Evolutionary conservation across 2,113 vertebrate species (phyloP).

Genomic region (Arizona elegans): DNA sequence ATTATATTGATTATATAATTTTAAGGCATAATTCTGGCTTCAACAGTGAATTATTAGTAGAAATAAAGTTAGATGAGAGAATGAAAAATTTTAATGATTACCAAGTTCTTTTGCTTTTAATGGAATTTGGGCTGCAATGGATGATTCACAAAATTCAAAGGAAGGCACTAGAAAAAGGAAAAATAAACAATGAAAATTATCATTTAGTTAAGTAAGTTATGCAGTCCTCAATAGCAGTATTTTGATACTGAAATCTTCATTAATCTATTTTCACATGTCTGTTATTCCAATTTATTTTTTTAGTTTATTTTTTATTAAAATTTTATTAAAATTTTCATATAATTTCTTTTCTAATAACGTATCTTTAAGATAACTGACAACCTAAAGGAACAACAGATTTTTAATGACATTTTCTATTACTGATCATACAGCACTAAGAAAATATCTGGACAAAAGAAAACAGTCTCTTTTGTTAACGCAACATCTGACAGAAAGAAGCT

Average conservation of each 20-base stretch:
- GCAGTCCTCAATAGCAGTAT: background rate
- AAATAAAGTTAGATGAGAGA: slow-evolving; percentile 30
- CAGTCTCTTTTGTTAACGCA: background rate
- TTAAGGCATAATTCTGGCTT: slow-evolving; percentile 34
- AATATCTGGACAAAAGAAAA: slow-evolving; percentile 23
- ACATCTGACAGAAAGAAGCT: slow-evolving; percentile 31
- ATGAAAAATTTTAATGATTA: slow-evolving; percentile 64
- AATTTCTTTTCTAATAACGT: background rate
- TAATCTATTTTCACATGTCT: background rate
- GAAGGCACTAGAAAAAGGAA: slow-evolving; percentile 75
- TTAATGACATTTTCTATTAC: background rate
- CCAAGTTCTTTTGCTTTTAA: slow-evolving; percentile 91
- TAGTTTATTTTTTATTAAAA: background rate
- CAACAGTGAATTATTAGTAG: slow-evolving; percentile 42
- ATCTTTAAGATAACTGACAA: background rate
- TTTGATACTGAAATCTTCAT: background rate
- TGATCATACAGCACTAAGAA: background rate
- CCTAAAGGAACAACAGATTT: background rate
- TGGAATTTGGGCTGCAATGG: slow-evolving; percentile 82
- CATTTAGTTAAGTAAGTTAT: background rate
- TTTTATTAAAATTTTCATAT: background rate
- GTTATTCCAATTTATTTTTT: background rate
- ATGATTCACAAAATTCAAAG: slow-evolving; percentile 83
- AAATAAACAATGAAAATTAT: slow-evolving; percentile 16
- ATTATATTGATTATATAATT: slow-evolving; percentile 34